phyloP scores from a whole-genome alignment of 2,113 vertebrate species.

The Poeciliopsis retropinna region DNA sequence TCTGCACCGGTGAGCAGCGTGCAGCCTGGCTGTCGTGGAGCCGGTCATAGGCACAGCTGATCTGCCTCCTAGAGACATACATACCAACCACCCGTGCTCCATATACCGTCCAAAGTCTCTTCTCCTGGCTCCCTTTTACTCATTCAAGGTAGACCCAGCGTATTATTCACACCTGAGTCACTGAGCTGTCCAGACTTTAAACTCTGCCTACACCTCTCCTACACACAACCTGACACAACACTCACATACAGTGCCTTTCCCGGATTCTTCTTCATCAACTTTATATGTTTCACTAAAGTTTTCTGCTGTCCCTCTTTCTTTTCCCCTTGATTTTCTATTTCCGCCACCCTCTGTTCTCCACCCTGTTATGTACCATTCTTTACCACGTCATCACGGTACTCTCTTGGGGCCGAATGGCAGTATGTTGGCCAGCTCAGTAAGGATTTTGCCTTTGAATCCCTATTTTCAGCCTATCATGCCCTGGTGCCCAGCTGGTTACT shows the following conservation, averaged over 20 bases:
- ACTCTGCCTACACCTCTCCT: slow-evolving; percentile 50
- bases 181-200: slow-evolving; percentile 57
- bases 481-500: slow-evolving; percentile 69
- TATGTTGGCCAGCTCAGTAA: slow-evolving; percentile 48
- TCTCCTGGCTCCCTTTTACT: slow-evolving; percentile 9
- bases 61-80: slow-evolving; percentile 49
- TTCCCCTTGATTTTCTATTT: slow-evolving; percentile 53
- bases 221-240: slow-evolving; percentile 43
- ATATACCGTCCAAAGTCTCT: slow-evolving; percentile 1
- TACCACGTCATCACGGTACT: slow-evolving; percentile 44
- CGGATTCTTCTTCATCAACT: slow-evolving; percentile 26
- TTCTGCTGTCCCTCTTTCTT: slow-evolving; percentile 35
- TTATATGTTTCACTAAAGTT: slow-evolving; percentile 31
- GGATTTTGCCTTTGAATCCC: slow-evolving; percentile 56
- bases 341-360: slow-evolving; percentile 51
- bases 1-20: slow-evolving; percentile 79
- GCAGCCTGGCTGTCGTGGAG: slow-evolving; percentile 73
- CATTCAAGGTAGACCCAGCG: slow-evolving; percentile 37
- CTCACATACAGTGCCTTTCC: slow-evolving; percentile 12
- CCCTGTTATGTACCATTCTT: slow-evolving; percentile 36
- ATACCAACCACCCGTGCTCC: slow-evolving; percentile 39
- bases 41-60: slow-evolving; percentile 49
- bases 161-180: slow-evolving; percentile 65
- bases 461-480: slow-evolving; percentile 71
- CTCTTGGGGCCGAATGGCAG: slow-evolving; percentile 29